Evolutionary conservation across 2,888 invertebrate species (phyloP), one percentile per base, ranked within the genome.

Genomic region (Rhamphomyia laevipes): DNA sequence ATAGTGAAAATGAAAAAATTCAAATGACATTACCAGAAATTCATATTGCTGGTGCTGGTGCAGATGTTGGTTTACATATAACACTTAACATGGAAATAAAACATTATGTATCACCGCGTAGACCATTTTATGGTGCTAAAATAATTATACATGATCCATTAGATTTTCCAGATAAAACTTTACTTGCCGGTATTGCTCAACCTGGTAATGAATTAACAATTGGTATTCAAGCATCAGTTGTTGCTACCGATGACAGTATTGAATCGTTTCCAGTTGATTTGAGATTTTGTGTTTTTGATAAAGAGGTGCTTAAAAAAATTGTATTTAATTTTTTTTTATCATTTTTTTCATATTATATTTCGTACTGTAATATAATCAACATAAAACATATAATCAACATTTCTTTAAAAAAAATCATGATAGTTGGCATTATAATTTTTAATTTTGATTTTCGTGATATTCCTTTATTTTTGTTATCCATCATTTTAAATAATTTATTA

Each of bases 61-160:
- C 59, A 43, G 65, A 66, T 46, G 57, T 63, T 6, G 66, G 67
- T 2, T 56, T 70, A 10, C 53, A 59, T 27, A 58, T 67, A 9
- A 55, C 63, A 9, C 41, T 67, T 35, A 57, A 66, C 51, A 56
- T 68, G 17, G 64, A 70, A 50, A 51, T 53, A 2, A 18, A 59
- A 1, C 52, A 56, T 27, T 70, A 70, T 50, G 51, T 61, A 16
- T 62, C 65, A 13, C 58, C 64, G 1, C 63, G 60, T 17, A 59
- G 62, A 31, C 58, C 59, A 10, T 61, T 60, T 48, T 58, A 61
- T 23, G 68, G 69, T 4, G 64, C 64, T 2, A 56, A 63, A 59
- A 56, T 70, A n/a, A 49, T 68, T 11, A 59, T 70, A 37, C 69
- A 70, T 54, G 66, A 69, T 53, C 59, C 65, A 1, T 53, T 59